Evolutionary conservation across 2,888 invertebrate species (phyloP).

Genomic region (Troilus luridus): DNA sequence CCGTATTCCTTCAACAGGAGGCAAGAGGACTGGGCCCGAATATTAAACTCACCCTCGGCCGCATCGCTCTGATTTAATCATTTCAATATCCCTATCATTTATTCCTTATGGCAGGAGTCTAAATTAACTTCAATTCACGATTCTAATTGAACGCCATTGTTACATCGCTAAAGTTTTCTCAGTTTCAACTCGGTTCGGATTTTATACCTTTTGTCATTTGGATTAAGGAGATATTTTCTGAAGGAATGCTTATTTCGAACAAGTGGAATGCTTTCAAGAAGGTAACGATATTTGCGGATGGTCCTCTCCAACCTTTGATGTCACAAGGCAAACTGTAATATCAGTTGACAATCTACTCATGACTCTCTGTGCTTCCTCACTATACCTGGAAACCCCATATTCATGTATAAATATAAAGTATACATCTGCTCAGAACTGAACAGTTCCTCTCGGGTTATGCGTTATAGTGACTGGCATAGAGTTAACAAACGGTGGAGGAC

Average conservation of each 20-base stretch:
- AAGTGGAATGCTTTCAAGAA: too few species aligned
- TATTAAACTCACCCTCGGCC: not conserved
- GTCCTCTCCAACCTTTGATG: too few species aligned
- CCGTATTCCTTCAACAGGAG: not conserved
- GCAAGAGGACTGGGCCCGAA: not conserved
- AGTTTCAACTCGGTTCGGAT: not conserved
- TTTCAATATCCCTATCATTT: not conserved
- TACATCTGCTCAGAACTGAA: too few species aligned
- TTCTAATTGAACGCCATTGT: constrained; percentile 11
- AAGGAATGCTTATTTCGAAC: not conserved
- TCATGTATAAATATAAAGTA: too few species aligned
- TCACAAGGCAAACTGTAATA: too few species aligned
- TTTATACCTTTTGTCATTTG: not conserved
- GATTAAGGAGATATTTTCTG: not conserved
- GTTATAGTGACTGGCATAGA: too few species aligned
- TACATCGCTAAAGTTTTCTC: not conserved
- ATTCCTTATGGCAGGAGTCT: not conserved
- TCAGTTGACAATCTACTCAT: too few species aligned
- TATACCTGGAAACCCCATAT: too few species aligned
- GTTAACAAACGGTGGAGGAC: too few species aligned
- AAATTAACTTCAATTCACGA: constrained; percentile 33
- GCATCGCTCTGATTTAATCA: not conserved
- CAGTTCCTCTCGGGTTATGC: too few species aligned
- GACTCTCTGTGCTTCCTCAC: too few species aligned
- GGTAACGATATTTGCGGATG: too few species aligned